Evolutionary conservation across 2,113 vertebrate genomes (phyloP).

Genomic region (Myanophis thanlyinensis): DNA sequence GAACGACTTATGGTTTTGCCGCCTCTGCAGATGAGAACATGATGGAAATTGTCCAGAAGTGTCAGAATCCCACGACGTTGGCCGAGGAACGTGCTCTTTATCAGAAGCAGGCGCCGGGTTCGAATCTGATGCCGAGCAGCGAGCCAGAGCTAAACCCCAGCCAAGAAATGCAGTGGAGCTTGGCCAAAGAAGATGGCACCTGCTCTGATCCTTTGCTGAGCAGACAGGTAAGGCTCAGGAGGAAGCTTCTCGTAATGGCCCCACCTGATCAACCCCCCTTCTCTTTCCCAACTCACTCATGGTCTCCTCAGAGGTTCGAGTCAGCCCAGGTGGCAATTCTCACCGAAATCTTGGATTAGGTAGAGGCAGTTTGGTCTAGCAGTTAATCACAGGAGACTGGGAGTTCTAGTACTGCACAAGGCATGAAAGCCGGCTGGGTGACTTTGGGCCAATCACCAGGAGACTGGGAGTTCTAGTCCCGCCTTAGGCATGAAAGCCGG

Average conservation of each 20-base stretch:
- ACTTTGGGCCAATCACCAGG: background rate
- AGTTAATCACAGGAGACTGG: background rate
- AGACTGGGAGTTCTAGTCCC: too few species aligned
- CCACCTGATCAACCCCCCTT: background rate
- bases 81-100: background rate
- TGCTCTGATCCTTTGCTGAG: background rate
- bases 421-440: background rate
- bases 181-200: background rate
- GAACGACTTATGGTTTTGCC: background rate
- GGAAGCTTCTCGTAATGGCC: background rate
- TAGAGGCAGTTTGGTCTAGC: background rate
- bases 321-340: background rate
- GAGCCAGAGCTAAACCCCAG: background rate
- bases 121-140: background rate
- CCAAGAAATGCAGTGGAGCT: slow-evolving; percentile 25
- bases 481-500: too few species aligned
- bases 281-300: background rate
- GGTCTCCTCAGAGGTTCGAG: background rate
- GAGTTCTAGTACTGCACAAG: background rate
- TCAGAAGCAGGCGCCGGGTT: background rate
- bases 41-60: background rate
- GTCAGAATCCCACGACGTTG: background rate
- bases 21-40: background rate
- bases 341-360: background rate
- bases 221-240: background rate